These are phyloP conservation scores for Chaetogeoica ovagalla DNA, from an alignment of 2,888 invertebrate species.

Conservation along the genomic window DNA sequence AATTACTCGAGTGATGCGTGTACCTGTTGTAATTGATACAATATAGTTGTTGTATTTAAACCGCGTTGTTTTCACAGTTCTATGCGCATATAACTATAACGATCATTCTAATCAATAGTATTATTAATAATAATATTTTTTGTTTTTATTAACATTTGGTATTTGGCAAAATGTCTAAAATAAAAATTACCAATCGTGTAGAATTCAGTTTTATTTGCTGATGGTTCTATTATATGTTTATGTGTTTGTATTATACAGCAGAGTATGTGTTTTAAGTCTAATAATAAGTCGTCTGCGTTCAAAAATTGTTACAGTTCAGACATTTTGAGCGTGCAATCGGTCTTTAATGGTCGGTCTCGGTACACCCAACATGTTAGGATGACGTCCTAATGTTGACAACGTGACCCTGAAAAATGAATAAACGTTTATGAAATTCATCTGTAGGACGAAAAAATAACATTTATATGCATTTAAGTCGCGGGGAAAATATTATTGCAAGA, in stretches of 20 bases:
- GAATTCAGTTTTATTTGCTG: conserved; percentile 32
- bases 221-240: background rate
- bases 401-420: conserved; percentile 40
- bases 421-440: background rate
- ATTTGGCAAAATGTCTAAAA: background rate
- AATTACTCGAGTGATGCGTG: no score
- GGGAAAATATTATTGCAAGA: background rate
- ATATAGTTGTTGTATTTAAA: no score
- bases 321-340: conserved; percentile 48
- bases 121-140: no score
- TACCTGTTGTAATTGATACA: no score
- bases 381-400: conserved; percentile 36
- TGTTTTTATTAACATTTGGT: no score
- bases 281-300: background rate
- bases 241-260: conserved; percentile 26
- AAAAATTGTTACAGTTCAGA: conserved; percentile 15
- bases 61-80: no score
- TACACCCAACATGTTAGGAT: conserved; percentile 41
- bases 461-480: no score
- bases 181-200: conserved; percentile 15
- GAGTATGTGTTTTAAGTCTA: conserved; percentile 21
- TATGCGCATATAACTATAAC: no score
- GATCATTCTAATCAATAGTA: no score
- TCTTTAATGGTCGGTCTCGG: conserved; percentile 48
- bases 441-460: background rate